These are phyloP conservation scores for Slavum lentiscoides DNA, from an alignment of 2,888 invertebrate genomes.

Conservation along the genomic window DNA sequence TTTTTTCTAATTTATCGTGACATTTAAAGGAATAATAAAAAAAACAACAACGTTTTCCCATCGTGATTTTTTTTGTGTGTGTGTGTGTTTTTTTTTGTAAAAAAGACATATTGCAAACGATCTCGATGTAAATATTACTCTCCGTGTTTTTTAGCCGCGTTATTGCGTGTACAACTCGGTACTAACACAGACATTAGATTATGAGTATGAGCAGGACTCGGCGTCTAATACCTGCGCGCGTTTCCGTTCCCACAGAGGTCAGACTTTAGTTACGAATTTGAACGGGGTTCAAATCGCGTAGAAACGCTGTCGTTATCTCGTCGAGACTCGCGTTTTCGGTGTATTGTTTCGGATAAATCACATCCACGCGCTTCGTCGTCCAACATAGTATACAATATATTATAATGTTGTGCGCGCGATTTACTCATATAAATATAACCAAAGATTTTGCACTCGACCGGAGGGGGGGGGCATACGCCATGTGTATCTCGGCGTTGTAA, in stretches of 20 bases:
- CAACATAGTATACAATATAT: no score
- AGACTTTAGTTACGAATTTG: not conserved
- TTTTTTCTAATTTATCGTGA: not conserved
- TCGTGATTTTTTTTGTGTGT: not conserved
- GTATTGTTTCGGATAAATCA: not conserved
- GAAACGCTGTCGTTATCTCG: not conserved
- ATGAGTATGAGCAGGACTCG: no score
- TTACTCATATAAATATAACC: not conserved
- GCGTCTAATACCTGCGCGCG: not conserved
- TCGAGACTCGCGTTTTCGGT: not conserved
- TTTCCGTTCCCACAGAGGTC: slow-evolving; percentile 52
- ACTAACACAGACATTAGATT: no score
- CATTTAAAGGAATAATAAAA: not conserved
- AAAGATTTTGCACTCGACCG: not conserved
- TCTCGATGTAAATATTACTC: slow-evolving; percentile 22
- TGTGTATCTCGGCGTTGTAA: no score
- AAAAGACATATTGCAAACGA: slow-evolving; percentile 7
- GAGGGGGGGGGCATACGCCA: no score
- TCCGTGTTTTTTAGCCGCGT: not conserved
- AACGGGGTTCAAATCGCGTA: slow-evolving; percentile 41
- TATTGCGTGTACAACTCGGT: slow-evolving; percentile 1
- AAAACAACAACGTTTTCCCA: not conserved
- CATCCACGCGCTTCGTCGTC: not conserved
- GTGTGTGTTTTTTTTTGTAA: no score
- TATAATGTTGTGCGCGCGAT: not conserved